phyloP scores from a whole-genome alignment of 23 tunicate species.

The Halocynthia roretzi region DNA sequence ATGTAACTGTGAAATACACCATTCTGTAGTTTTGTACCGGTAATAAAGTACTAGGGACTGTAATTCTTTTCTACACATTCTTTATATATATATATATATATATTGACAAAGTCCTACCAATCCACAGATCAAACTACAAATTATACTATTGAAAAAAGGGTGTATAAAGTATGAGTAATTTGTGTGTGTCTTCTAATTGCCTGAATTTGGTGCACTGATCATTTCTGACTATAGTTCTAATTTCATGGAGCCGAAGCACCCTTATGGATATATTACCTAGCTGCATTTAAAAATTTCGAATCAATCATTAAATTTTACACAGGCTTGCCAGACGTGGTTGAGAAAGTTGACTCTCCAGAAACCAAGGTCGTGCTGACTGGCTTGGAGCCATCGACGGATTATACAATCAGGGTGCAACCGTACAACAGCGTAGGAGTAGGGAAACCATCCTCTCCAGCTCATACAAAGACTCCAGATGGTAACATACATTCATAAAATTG shows the following conservation, averaged over 20 bases:
- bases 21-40: too few relatives aligned
- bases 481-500: background rate
- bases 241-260: too few relatives aligned
- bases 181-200: too few relatives aligned
- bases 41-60: too few relatives aligned
- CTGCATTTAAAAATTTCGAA: background rate
- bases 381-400: conserved; percentile 73
- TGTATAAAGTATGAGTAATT: too few relatives aligned
- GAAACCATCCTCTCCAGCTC: conserved; percentile 53
- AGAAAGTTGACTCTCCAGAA: conserved; percentile 41
- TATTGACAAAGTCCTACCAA: background rate
- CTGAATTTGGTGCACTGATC: too few relatives aligned
- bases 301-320: background rate
- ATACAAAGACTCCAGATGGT: conserved; percentile 87
- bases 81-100: too few relatives aligned
- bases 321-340: conserved; percentile 61
- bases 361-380: conserved; percentile 39
- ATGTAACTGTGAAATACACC: too few relatives aligned
- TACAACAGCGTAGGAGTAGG: conserved; percentile 64
- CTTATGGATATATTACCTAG: background rate
- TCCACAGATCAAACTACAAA: too few relatives aligned
- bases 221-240: too few relatives aligned
- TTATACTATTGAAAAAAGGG: too few relatives aligned
- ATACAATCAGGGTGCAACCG: conserved; percentile 68
- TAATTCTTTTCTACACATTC: too few relatives aligned